These are phyloP conservation scores for Scaptomyza polygonia DNA, from an alignment of 2,888 invertebrate species.

Conservation along the genomic window DNA sequence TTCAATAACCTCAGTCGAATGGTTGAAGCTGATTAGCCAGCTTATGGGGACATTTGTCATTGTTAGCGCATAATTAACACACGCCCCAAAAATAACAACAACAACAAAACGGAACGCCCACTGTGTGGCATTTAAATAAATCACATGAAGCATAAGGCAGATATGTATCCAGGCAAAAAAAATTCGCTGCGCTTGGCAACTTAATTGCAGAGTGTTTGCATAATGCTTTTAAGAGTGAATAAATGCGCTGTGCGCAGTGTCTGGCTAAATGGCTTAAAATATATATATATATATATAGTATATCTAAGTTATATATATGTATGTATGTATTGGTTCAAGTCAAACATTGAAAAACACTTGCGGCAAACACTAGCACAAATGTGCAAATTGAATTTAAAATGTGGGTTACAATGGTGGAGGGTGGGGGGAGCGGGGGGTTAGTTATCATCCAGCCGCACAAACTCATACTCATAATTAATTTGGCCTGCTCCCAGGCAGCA, in stretches of 20 bases:
- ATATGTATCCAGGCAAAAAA: slow-evolving; percentile 1
- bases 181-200: slow-evolving; percentile 46
- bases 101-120: slow-evolving; percentile 49
- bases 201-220: slow-evolving; percentile 77
- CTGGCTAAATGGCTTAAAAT: slow-evolving; percentile 64
- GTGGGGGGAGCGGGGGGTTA: not conserved
- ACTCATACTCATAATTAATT: slow-evolving; percentile 83
- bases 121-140: slow-evolving; percentile 60
- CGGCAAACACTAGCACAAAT: slow-evolving; percentile 43
- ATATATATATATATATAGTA: slow-evolving; percentile 18
- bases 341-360: slow-evolving; percentile 78
- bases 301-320: slow-evolving; percentile 52
- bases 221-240: slow-evolving; percentile 68
- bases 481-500: slow-evolving; percentile 51
- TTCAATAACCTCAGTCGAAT: slow-evolving; percentile 25
- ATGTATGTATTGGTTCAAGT: slow-evolving; percentile 38
- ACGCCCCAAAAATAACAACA: slow-evolving; percentile 37
- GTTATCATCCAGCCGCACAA: slow-evolving; percentile 31
- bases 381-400: slow-evolving; percentile 72
- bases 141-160: slow-evolving; percentile 43
- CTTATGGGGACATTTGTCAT: slow-evolving; percentile 64
- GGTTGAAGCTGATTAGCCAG: slow-evolving; percentile 39
- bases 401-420: not conserved
- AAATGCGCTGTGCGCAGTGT: slow-evolving; percentile 50
- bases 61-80: slow-evolving; percentile 74